Evolutionary conservation across 2,113 vertebrate genomes (phyloP).

Genomic region (Chitala chitala): DNA sequence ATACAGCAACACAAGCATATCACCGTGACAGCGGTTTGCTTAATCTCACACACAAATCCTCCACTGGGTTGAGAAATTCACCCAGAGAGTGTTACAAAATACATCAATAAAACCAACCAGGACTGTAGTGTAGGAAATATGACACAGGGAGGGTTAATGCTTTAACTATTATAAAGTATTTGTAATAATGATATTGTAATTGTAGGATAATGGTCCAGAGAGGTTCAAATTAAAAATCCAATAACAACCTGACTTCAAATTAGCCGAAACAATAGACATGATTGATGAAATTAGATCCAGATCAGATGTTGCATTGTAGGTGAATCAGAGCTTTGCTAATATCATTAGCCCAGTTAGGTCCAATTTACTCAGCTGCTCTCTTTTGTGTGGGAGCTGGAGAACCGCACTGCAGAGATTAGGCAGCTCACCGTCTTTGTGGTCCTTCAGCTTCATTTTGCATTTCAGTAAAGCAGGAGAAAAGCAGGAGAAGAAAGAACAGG

Average conservation of each 20-base stretch:
- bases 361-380: not conserved
- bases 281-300: not conserved
- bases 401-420: not conserved
- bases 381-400: no score
- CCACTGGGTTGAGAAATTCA: no score
- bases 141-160: no score
- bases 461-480: not conserved
- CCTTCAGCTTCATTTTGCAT: not conserved
- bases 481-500: not conserved
- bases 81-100: no score
- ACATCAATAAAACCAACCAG: no score
- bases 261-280: not conserved
- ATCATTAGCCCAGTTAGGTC: not conserved
- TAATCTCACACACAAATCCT: no score
- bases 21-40: no score
- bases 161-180: constrained; percentile 1
- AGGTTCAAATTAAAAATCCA: constrained; percentile 8
- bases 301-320: not conserved
- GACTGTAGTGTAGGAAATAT: not conserved
- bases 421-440: not conserved
- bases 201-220: not conserved
- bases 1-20: no score
- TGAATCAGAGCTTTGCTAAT: not conserved
- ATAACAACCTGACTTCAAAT: constrained; percentile 1
- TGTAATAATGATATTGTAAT: not conserved